Base-by-base conservation (phyloP, 1,140 invertebrate species). In the Drosophila sucinea region DNA sequence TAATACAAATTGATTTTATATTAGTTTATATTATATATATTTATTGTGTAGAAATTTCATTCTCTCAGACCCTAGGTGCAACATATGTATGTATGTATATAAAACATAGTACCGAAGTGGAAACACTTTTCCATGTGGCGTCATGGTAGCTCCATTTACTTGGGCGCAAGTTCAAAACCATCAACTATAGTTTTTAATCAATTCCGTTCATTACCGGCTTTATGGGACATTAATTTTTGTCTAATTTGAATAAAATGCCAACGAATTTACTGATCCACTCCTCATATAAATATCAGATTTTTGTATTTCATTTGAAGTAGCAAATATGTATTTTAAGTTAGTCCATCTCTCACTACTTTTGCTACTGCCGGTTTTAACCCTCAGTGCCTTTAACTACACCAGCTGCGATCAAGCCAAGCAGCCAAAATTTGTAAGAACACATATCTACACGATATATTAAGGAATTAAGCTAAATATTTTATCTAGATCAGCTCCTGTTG, bases 361-460 rank as follows among this genome's bases (percentile, higher is more conserved):
- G 17, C 0, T 66, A 1, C 5, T 66, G 2, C 5, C 58, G 17
- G 32, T 51, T 32, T 57, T 60, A 17, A 25, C n/a, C 35, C n/a
- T 29, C 0, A 29, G 29, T 6, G 54, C 72, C 23, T 76, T 81
- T 33, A 83, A 83, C 30, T 72, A 69, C 17, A 83, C 63, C 8
- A 84, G 41, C 58, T 84, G 81, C 23, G 81, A 84, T 38, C 65
- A 77, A n/a, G 70, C 81, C 1, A 84, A 80, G 7, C 65, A 73
- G 4, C 60, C 81, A 0, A 83, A 83, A 56, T 51, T 83, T 17
- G 81, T 84, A 56, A 64, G 81, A 30, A 11, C 27, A 0, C 10
- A 11, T 3, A 25, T 29, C 2, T 6, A 5, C 1, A 29, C 27
- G 17, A 17, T 56, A 2, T 4, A 29, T 29, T 10, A 2, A 17